Base-by-base conservation (phyloP, 2,888 invertebrate genomes). In the Scelioninae gen. 1 region DNA sequence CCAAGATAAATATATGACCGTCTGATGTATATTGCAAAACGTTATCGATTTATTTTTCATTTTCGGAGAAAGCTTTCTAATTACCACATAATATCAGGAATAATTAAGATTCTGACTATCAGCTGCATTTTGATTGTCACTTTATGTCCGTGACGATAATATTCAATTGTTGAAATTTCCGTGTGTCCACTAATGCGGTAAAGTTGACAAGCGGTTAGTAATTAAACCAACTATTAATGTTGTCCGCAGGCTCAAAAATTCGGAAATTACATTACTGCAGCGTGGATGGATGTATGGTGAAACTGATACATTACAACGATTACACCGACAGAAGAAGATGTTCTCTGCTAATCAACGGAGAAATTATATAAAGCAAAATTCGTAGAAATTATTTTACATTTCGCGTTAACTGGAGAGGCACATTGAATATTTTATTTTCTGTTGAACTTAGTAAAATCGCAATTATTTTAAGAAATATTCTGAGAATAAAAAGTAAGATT, bases 191-290 rank as follows among this genome's bases (percentile, higher is more conserved):
- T 58, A 56, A 58, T 69, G 69, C 43, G 45, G 47, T 34, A 56
- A 34, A 45, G 56, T 45, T 47, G 51, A 56, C 47, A 43, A 58
- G 56, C 56, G 34, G 69, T 56, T 69, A 56, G 32, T 69, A 56
- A 69, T 69, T 56, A 69, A 69, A 56, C 69, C 34, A 32, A 7
- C 29, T 31, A 47, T 69, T 69, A 66, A 13, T 34, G 11, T 43
- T 53, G 31, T 38, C 34, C 23, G 32, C 10, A n/a, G 31, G 13
- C 15, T 40, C 5, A 55, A 68, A 68, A 68, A 55, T 55, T 43
- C 55, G 31, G 55, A 68, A 68, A 68, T 49, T 53, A 32, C 38
- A 53, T 53, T 45, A 23, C 15, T 29, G 6, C 10, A 5, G 1
- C n/a, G 43, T 16, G 16, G 56, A 40, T 29, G n/a, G 43, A 23